Percentiles rank a stretch among this genome's conserved stretches.
Conservation (phyloP, 1,140 invertebrate species). For the Drosophila ficusphila region DNA sequence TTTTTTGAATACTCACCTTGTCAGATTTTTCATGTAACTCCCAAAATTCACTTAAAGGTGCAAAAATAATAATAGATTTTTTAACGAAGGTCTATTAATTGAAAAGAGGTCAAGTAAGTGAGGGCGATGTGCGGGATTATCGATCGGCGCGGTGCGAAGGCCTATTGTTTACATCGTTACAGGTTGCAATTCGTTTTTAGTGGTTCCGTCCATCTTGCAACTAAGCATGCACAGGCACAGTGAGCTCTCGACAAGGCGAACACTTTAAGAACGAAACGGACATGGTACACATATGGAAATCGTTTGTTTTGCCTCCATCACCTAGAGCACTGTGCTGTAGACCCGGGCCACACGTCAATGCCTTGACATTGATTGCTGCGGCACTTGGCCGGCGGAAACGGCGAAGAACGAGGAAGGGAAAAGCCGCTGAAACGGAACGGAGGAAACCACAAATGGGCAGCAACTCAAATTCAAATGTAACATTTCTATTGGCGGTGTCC, state of each 20-base stretch:
- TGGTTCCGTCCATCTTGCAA: slow-evolving; percentile 15
- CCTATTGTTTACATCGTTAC: slow-evolving; percentile 26
- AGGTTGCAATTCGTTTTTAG: slow-evolving; percentile 7
- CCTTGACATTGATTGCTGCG: slow-evolving; percentile 59
- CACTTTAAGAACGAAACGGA: too few species aligned
- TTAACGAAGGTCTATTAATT: too few species aligned
- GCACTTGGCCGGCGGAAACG: slow-evolving; percentile 20
- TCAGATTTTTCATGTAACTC: too few species aligned
- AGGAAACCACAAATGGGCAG: slow-evolving; percentile 38
- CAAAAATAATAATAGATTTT: too few species aligned
- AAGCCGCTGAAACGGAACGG: background rate
- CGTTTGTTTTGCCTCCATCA: too few species aligned
- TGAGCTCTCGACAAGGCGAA: background rate
- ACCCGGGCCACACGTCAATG: slow-evolving; percentile 25
- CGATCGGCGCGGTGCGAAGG: slow-evolving; percentile 8
- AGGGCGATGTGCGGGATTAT: background rate
- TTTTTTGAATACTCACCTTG: too few species aligned
- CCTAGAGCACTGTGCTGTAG: background rate
- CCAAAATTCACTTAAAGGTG: too few species aligned
- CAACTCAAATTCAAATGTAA: slow-evolving; percentile 47
- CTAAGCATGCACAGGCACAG: slow-evolving; percentile 28
- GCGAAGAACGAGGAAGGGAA: background rate
- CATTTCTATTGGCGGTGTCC: slow-evolving; percentile 36
- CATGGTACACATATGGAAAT: too few species aligned
- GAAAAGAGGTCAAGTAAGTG: too few species aligned